A percentile compares a stretch with the other conserved stretches of the same genome.
phyloP scores from a whole-genome alignment of 2,888 invertebrate species.

The Tridacna crocea region DNA sequence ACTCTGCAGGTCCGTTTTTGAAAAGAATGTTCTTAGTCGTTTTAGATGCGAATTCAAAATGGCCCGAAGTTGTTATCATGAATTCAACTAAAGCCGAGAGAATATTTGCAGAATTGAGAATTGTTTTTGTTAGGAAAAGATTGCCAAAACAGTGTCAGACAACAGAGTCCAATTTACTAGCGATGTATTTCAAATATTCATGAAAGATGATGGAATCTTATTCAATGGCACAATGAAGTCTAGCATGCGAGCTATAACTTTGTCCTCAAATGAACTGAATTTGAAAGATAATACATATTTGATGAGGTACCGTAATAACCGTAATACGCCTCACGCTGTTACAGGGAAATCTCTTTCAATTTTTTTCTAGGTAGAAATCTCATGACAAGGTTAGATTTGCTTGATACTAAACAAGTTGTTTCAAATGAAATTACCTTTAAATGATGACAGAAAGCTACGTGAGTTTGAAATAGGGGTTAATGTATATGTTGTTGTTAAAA shows the following conservation, averaged over 20 bases:
- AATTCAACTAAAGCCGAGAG: constrained; percentile 35
- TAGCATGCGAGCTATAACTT: constrained; percentile 31
- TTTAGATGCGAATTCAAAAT: no score
- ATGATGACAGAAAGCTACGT: no score
- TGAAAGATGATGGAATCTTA: constrained; percentile 55
- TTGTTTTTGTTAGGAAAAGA: constrained; percentile 49
- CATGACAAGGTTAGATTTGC: constrained; percentile 22
- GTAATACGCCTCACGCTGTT: constrained; percentile 41
- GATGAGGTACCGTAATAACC: constrained; percentile 31
- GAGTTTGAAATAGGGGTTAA: no score
- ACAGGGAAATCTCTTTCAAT: constrained; percentile 47
- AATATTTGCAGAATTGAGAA: constrained; percentile 18
- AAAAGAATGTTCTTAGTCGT: constrained; percentile 72
- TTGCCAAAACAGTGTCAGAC: constrained; percentile 48
- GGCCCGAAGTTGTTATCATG: no score
- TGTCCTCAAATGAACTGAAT: constrained; percentile 38
- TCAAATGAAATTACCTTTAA: constrained; percentile 10
- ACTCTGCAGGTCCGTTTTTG: constrained; percentile 70
- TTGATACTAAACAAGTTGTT: constrained; percentile 1
- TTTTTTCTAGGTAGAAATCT: constrained; percentile 53
- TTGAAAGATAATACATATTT: constrained; percentile 40
- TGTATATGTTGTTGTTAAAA: no score
- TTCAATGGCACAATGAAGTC: constrained; percentile 60
- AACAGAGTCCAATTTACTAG: constrained; percentile 54
- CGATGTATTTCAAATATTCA: no score